Evolutionary conservation across 1,140 invertebrate genomes (phyloP).

Genomic region (Stenopsyche tienmushanensis): DNA sequence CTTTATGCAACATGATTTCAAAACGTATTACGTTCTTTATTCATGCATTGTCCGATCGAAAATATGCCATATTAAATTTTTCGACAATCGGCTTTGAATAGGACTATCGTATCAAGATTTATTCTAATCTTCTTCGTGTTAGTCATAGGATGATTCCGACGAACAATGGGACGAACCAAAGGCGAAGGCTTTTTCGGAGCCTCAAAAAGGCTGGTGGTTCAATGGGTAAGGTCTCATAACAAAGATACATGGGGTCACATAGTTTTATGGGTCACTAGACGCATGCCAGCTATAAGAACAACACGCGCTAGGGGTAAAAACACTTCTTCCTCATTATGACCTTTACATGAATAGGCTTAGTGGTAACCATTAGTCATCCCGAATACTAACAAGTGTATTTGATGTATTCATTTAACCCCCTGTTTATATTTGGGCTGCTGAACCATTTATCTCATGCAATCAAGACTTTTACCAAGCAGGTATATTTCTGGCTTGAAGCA

Average conservation of each 20-base stretch:
- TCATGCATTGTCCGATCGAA: background rate
- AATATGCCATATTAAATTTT: background rate
- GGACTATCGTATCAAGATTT: background rate
- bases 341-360: background rate
- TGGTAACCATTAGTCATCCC: background rate
- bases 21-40: background rate
- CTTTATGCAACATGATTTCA: background rate
- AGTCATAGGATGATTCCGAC: conserved; percentile 14
- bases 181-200: background rate
- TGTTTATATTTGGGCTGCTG: too few species aligned
- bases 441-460: too few species aligned
- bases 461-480: too few species aligned
- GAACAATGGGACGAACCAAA: conserved; percentile 7
- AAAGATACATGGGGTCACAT: conserved; percentile 20
- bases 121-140: conserved; percentile 5
- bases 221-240: conserved; percentile 7
- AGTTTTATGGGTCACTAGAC: conserved; percentile 18
- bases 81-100: background rate
- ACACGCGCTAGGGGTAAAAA: conserved; percentile 15
- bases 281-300: background rate
- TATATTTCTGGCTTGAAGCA: too few species aligned
- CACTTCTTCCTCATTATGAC: background rate
- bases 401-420: too few species aligned
- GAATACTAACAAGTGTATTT: too few species aligned
- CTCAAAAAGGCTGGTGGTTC: background rate